Conservation (phyloP, 2,797 vertebrate species). For the Mormyrus proboscirostris region DNA sequence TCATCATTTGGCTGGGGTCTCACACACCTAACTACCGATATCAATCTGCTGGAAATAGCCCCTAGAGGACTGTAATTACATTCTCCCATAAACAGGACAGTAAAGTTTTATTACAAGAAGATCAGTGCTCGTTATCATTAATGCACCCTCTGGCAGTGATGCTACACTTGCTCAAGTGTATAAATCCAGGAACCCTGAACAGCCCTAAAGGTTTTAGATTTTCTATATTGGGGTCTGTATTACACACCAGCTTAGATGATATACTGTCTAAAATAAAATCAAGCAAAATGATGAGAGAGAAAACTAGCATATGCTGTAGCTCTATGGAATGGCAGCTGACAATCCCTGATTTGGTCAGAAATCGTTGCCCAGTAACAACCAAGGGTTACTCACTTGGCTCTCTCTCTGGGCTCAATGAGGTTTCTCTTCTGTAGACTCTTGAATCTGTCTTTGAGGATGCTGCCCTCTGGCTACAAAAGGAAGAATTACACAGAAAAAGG, state of each 20-base stretch:
- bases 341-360: neutral
- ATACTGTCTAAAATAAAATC: neutral
- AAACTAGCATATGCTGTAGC: neutral
- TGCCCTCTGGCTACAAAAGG: slow-evolving; percentile 79
- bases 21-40: neutral
- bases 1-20: neutral
- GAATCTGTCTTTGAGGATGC: slow-evolving; percentile 79
- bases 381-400: slow-evolving; percentile 74
- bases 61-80: neutral
- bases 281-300: neutral
- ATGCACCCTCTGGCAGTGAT: neutral
- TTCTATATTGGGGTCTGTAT: neutral
- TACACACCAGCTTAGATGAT: neutral
- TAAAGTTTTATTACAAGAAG: slow-evolving; percentile 1
- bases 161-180: neutral
- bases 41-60: neutral
- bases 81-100: slow-evolving; percentile 3
- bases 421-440: slow-evolving; percentile 88
- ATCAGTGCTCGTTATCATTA: neutral
- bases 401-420: slow-evolving; percentile 80
- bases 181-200: neutral
- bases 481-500: slow-evolving; percentile 31
- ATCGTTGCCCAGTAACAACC: neutral
- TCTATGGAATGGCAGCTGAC: neutral
- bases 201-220: neutral